These are phyloP conservation scores for Myotis lucifugus DNA, from an alignment of 2,113 vertebrate species.

Conservation along the genomic window DNA sequence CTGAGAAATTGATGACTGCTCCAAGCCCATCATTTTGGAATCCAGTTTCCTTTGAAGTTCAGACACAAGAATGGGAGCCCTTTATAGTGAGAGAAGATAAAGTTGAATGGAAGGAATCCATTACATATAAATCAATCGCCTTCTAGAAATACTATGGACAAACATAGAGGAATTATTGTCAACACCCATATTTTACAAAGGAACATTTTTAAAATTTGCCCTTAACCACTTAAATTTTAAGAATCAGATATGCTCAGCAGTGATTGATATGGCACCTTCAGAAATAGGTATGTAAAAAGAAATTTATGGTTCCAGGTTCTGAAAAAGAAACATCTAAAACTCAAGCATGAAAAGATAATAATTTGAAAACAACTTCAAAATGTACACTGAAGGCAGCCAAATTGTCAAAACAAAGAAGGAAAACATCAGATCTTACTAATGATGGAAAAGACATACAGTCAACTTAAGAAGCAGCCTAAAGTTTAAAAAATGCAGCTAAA, in stretches of 20 bases:
- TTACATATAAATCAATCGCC: neutral
- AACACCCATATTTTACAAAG: neutral
- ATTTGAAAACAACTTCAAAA: conserved; percentile 42
- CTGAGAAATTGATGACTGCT: neutral
- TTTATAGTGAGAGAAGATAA: conserved; percentile 5
- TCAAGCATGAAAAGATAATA: neutral
- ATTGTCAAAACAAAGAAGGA: neutral
- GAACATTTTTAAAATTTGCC: neutral
- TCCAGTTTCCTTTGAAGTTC: neutral
- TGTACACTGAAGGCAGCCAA: neutral
- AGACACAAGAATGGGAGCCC: neutral
- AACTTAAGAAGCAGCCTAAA: neutral
- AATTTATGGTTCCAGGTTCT: neutral
- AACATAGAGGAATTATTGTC: neutral
- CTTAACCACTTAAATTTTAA: conserved; percentile 39
- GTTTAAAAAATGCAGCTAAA: neutral
- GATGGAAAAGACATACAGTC: neutral
- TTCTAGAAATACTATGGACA: neutral
- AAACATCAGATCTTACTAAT: neutral
- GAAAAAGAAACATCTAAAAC: conserved; percentile 37
- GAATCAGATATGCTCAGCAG: neutral
- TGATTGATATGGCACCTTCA: neutral
- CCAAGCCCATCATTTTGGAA: neutral
- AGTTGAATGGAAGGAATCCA: neutral
- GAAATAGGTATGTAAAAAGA: neutral